Evolutionary conservation across 23 tunicate genomes (phyloP).

Genomic region (Oikopleura albicans): DNA sequence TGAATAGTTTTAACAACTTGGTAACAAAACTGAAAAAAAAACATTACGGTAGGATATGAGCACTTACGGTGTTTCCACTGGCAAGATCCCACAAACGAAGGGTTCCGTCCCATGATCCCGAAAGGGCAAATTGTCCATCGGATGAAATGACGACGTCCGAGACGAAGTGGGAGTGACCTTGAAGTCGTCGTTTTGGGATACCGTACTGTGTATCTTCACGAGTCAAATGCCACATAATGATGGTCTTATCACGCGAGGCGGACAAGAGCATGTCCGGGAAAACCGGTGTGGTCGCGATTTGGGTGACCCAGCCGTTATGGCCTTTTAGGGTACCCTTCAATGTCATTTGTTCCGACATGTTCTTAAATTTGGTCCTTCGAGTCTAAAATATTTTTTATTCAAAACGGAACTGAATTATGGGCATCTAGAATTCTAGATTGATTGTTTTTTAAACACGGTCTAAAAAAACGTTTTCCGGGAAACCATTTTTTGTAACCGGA

Average conservation of each 20-base stretch:
- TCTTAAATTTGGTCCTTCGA: too few species aligned
- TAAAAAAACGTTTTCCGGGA: too few species aligned
- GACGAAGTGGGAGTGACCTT: conserved; percentile 84
- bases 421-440: too few species aligned
- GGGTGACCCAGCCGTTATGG: conserved; percentile 96
- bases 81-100: conserved; percentile 60
- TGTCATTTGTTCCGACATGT: conserved; percentile 73
- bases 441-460: too few species aligned
- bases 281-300: conserved; percentile 92
- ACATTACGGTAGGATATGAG: too few species aligned
- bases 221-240: conserved; percentile 80
- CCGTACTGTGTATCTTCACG: conserved; percentile 77
- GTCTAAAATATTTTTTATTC: too few species aligned
- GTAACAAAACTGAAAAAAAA: too few species aligned
- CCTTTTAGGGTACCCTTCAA: conserved; percentile 70
- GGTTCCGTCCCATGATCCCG: conserved; percentile 95
- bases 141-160: conserved; percentile 90
- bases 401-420: too few species aligned
- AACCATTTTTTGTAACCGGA: too few species aligned
- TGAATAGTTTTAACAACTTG: too few species aligned
- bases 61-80: not conserved
- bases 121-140: conserved; percentile 91
- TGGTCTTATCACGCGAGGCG: conserved; percentile 67
- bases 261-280: conserved; percentile 94
- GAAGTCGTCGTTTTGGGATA: conserved; percentile 48